Percentiles rank a stretch among this genome's conserved stretches.
Evolutionary conservation across 2,888 invertebrate genomes (phyloP).

Genomic region (Microctonus brassicae): DNA sequence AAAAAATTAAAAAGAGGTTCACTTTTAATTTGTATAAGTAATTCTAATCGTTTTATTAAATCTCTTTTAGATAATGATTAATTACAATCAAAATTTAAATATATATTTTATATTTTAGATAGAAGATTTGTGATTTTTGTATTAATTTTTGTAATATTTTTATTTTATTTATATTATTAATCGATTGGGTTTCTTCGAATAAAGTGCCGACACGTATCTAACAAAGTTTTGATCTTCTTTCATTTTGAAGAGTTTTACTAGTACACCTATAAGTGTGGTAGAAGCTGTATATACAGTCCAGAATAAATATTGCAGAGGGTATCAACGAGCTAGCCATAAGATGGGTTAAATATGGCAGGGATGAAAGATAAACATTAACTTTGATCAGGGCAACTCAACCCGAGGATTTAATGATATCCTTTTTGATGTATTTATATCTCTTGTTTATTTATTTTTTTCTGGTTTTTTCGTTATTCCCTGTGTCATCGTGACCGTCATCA

Average conservation of each 20-base stretch:
- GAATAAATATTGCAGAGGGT: not conserved
- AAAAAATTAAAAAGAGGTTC: too few species aligned
- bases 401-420: not conserved
- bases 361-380: slow-evolving; percentile 3
- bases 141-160: too few species aligned
- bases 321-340: not conserved
- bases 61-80: not conserved
- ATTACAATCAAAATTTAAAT: not conserved
- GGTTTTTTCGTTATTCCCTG: not conserved
- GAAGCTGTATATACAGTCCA: too few species aligned
- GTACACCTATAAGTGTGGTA: too few species aligned
- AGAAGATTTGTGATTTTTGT: too few species aligned
- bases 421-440: not conserved
- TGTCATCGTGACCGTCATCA: too few species aligned
- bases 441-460: not conserved
- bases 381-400: not conserved
- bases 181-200: not conserved
- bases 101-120: too few species aligned
- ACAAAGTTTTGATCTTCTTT: too few species aligned
- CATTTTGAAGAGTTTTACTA: too few species aligned
- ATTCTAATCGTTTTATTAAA: not conserved
- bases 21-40: too few species aligned
- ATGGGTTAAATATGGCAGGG: not conserved
- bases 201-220: not conserved
- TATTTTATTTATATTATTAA: too few species aligned